Base-by-base conservation (phyloP, 2,888 invertebrate species). In the Mechanitis messenoides region DNA sequence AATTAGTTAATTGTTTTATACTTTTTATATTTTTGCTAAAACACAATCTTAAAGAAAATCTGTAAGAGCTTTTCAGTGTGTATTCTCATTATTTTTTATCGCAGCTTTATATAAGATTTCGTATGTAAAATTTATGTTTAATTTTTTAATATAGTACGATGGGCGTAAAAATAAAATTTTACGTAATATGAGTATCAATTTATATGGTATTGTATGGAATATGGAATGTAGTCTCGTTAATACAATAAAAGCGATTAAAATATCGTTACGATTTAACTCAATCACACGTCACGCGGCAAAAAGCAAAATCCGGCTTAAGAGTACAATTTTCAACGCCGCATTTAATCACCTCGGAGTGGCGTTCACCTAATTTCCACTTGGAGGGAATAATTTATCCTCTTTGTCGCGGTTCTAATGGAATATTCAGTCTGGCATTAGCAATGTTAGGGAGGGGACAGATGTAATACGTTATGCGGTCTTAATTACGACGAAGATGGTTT, bases 391-490 rank as follows among this genome's bases (percentile, higher is more conserved):
- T 73, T 73, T 69, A 71, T 71, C 71, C 70, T 69, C 73, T 73
- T 71, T 75, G 72, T 73, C 70, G 69, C 68, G 66, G 66, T 65
- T 64, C 67, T 73, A 74, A 76, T 76, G 74, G 74, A 76, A 76
- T 75, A 76, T 76, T 71, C 71, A 70, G 61, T 60, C 61, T 66
- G 64, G 61, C 62, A 66, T 65, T 61, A 65, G 61, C 55, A 62
- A 45, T 67, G 60, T 67, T 62, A 59, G 59, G 61, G 59, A 47
- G 61, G 59, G 59, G 62, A 59, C 61, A 61, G 54, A 60, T 60
- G 58, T 68, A 65, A 69, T 68, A 64, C 66, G 68, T 67, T 59
- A 58, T 42, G 62, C 28, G 50, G 50, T 50, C 50, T 50, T 50
- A 50, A 50, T 50, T 50, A 50, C 50, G 31, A 50, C 53, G 35